phyloP scores from a whole-genome alignment of 2,797 vertebrate genomes.

The Parambassis ranga region DNA sequence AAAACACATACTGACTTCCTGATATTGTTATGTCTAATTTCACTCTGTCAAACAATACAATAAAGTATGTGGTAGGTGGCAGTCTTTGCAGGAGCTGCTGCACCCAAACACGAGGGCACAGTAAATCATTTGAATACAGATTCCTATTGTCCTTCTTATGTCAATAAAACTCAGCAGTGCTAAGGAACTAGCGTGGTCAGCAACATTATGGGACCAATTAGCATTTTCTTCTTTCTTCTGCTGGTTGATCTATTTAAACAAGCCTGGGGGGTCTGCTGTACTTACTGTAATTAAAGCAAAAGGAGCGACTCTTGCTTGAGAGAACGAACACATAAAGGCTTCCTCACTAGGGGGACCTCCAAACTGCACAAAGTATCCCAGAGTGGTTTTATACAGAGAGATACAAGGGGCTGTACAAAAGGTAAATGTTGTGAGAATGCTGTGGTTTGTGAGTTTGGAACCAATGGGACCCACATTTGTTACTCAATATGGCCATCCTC shows the following conservation, averaged over 20 bases:
- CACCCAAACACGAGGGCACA: constrained; percentile 53
- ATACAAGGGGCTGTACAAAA: constrained; percentile 34
- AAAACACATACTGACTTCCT: constrained; percentile 11
- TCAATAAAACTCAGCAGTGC: constrained; percentile 77
- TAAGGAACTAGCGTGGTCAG: constrained; percentile 74
- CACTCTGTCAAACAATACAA: constrained; percentile 16
- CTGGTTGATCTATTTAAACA: constrained; percentile 78
- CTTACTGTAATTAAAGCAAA: constrained; percentile 81
- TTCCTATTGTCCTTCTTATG: constrained; percentile 78
- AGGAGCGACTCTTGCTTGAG: constrained; percentile 58
- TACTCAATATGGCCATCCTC: constrained; percentile 21
- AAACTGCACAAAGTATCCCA: constrained; percentile 50
- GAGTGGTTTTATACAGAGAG: constrained; percentile 46
- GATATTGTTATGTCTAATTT: constrained; percentile 28
- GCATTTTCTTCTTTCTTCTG: constrained; percentile 79
- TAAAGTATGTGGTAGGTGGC: constrained; percentile 21
- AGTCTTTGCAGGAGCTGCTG: constrained; percentile 17
- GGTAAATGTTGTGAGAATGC: constrained; percentile 47
- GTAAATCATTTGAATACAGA: constrained; percentile 75
- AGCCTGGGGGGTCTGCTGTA: constrained; percentile 76
- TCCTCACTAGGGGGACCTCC: constrained; percentile 43
- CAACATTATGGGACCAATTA: constrained; percentile 79
- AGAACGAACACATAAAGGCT: constrained; percentile 62
- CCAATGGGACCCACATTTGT: constrained; percentile 21
- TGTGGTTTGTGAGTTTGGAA: constrained; percentile 27